Percentiles rank a stretch among this genome's conserved stretches.
Evolutionary conservation across 37 sponge, comb jelly and placozoan genomes (phyloP).

Genomic region (Hexactinellida sp.): DNA sequence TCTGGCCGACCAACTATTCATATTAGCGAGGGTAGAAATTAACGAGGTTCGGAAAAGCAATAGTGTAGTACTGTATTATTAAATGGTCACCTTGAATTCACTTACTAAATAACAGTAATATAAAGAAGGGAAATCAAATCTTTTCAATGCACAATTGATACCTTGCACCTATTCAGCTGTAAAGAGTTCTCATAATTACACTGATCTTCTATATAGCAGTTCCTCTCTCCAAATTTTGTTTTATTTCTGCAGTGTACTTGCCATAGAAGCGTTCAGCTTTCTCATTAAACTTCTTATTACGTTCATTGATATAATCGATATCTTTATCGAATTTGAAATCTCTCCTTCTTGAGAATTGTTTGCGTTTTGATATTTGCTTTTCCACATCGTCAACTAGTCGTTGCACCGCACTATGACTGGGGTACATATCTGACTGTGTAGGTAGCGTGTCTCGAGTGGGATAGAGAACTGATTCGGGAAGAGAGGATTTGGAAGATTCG

Average conservation of each 20-base stretch:
- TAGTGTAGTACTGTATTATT: too few species aligned
- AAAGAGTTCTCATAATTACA: too few species aligned
- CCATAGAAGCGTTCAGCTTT: constrained; percentile 89
- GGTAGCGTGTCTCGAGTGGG: constrained; percentile 51
- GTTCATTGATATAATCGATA: constrained; percentile 95
- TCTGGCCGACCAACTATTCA: too few species aligned
- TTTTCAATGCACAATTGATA: too few species aligned
- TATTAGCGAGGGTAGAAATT: too few species aligned
- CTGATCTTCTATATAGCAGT: constrained; percentile 74
- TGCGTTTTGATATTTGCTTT: constrained; percentile 59
- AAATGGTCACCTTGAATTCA: too few species aligned
- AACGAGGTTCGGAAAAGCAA: too few species aligned
- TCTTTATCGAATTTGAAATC: constrained; percentile 59
- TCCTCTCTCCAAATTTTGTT: constrained; percentile 96
- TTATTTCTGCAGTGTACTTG: constrained; percentile 89
- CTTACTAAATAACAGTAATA: too few species aligned
- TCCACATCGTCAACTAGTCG: constrained; percentile 86
- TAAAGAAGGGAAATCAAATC: too few species aligned
- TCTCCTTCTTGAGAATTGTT: constrained; percentile 78
- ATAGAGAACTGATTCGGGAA: constrained; percentile 50
- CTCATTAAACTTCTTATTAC: constrained; percentile 90
- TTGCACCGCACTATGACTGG: constrained; percentile 51
- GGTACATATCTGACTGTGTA: constrained; percentile 30
- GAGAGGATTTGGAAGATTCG: constrained; percentile 26
- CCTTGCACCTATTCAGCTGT: too few species aligned